Base-by-base conservation (phyloP, 2,888 invertebrate species). In the Zhuqinia jingwanae region DNA sequence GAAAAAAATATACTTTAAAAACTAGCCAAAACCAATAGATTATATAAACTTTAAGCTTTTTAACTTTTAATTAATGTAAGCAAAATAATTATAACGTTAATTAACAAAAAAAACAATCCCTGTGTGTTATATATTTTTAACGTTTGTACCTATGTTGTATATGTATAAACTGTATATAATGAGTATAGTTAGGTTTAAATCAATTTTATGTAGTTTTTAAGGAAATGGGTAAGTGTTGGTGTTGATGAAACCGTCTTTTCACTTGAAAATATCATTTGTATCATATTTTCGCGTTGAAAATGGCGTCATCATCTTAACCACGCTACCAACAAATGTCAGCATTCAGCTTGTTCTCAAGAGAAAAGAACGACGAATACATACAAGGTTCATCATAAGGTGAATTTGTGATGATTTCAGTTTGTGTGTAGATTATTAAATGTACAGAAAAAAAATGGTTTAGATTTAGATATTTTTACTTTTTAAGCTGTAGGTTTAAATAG, bases 331-430 rank as follows among this genome's bases (percentile, higher is more conserved):
- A 68, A 22, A 84, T 85, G 85, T 85, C 85, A 85, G 85, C 85
- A 85, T 85, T 85, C 85, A 85, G 85, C 78, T 85, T 85, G 85
- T 70, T 85, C 85, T 85, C 63, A 79, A 65, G 68, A 85, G 84
- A 84, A 84, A 85, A 70, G 73, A 78, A 70, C 56, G 78, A 70
- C 58, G 68, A 78, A 65, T 58, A 65, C 79, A 77, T 77, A 68
- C 78, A 58, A 70, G 78, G 73, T 78, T 85, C 85, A 85, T 78
- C 85, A 78, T 25, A 85, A 75, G 82, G 65, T 85, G 85, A 78
- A 85, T 70, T 77, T 85, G 70, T 78, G 85, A 85, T 85, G 85
- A 78, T 84, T 83, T 83, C 60, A 36, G 76, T 84, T 75, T 83
- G 75, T 75, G 45, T 75, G 65, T 79, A 65, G 79, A 20, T 65